Evolutionary conservation across 2,888 invertebrate species (phyloP).

Genomic region (Myathropa florea): DNA sequence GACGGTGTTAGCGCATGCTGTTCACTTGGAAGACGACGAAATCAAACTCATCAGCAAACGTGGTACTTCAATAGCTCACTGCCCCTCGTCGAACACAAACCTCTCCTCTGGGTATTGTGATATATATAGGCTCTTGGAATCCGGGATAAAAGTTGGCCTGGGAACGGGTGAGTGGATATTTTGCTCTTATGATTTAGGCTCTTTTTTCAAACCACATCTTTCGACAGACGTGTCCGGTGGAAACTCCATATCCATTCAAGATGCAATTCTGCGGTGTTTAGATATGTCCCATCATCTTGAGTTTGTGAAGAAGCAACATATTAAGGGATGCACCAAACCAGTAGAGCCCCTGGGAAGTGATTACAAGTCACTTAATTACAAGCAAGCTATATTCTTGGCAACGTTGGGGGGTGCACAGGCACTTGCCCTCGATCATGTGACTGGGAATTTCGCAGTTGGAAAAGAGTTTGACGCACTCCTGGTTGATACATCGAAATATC

Average conservation of each 20-base stretch:
- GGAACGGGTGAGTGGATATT: slow-evolving; percentile 87
- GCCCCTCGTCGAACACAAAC: slow-evolving; percentile 92
- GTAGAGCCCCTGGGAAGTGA: neutral
- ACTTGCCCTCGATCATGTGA: slow-evolving; percentile 86
- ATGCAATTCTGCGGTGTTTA: slow-evolving; percentile 87
- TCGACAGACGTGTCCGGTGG: slow-evolving; percentile 91
- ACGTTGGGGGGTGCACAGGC: slow-evolving; percentile 94
- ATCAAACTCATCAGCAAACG: slow-evolving; percentile 83
- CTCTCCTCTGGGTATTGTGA: slow-evolving; percentile 92
- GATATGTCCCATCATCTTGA: slow-evolving; percentile 87
- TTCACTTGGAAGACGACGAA: slow-evolving; percentile 88
- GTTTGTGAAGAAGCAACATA: slow-evolving; percentile 80
- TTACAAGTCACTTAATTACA: slow-evolving; percentile 84
- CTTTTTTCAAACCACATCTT: neutral
- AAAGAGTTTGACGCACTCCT: slow-evolving; percentile 94
- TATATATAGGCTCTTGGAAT: slow-evolving; percentile 84
- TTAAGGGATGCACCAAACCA: slow-evolving; percentile 72
- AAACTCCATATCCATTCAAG: slow-evolving; percentile 87
- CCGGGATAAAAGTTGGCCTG: slow-evolving; percentile 88
- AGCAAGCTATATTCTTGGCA: slow-evolving; percentile 90
- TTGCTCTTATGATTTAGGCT: neutral
- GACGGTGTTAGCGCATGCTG: slow-evolving; percentile 91
- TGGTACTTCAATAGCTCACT: slow-evolving; percentile 89
- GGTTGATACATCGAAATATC: slow-evolving; percentile 85
- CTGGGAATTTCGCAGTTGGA: slow-evolving; percentile 90